These are phyloP conservation scores for Trichomycterus rosablanca DNA, from an alignment of 2,113 vertebrate species.

Conservation along the genomic window DNA sequence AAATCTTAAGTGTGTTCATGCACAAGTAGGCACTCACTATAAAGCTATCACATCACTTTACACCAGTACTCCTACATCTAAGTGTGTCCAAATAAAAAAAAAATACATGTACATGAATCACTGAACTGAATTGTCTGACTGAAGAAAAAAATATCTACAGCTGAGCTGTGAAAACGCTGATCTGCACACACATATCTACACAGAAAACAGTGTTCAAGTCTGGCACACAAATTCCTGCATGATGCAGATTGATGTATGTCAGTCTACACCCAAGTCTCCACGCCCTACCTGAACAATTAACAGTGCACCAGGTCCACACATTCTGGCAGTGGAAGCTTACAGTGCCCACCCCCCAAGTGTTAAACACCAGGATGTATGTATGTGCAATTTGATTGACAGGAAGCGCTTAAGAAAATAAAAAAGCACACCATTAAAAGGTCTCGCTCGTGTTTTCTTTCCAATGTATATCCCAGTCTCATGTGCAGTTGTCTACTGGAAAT, in stretches of 20 bases:
- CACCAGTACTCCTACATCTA: slow-evolving; percentile 23
- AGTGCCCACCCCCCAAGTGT: slow-evolving; percentile 15
- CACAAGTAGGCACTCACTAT: slow-evolving; percentile 23
- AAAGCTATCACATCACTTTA: slow-evolving; percentile 20
- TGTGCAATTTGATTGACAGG: slow-evolving; percentile 37
- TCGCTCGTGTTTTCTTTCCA: slow-evolving; percentile 17
- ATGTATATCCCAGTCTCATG: slow-evolving; percentile 38
- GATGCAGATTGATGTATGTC: not conserved
- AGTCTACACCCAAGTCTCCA: slow-evolving; percentile 10
- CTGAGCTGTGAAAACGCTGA: slow-evolving; percentile 13
- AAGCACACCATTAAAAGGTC: slow-evolving; percentile 26
- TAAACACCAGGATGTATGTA: slow-evolving; percentile 17
- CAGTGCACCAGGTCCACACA: slow-evolving; percentile 35
- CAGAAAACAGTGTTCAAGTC: slow-evolving; percentile 10
- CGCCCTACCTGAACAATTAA: slow-evolving; percentile 22
- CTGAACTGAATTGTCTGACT: not conserved
- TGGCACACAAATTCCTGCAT: slow-evolving; percentile 22
- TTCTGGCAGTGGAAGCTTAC: slow-evolving; percentile 37
- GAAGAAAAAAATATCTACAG: slow-evolving; percentile 14
- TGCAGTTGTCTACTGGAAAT: slow-evolving; percentile 30
- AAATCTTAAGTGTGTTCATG: slow-evolving; percentile 32
- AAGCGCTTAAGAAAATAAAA: slow-evolving; percentile 35
- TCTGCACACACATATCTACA: not conserved
- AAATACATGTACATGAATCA: not conserved
- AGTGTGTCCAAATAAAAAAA: slow-evolving; percentile 2